Conservation (phyloP, 37 sponge, comb jelly and placozoan species). For the Sycon ciliatum region DNA sequence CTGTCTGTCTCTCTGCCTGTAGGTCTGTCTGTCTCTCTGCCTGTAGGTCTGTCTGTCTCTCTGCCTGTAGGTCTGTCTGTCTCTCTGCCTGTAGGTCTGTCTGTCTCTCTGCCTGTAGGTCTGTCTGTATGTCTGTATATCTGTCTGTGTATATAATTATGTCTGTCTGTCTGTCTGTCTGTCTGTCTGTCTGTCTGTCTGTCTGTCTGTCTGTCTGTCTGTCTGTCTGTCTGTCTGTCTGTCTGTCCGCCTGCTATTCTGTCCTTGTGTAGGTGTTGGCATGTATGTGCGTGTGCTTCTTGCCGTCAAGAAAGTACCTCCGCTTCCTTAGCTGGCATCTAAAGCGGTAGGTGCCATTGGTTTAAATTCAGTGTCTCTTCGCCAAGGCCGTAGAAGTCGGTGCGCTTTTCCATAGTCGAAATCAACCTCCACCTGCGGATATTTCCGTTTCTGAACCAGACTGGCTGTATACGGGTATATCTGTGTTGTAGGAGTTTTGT, state of each 20-base stretch:
- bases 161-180: not conserved
- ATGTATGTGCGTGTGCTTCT: slow-evolving; percentile 70
- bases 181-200: not conserved
- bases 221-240: not conserved
- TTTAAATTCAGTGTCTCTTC: no score
- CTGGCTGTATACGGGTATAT: no score
- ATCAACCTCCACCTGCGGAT: no score
- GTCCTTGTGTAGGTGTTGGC: slow-evolving; percentile 44
- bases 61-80: no score
- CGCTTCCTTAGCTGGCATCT: slow-evolving; percentile 71
- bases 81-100: not conserved
- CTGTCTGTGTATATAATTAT: not conserved
- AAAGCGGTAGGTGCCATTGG: slow-evolving; percentile 40
- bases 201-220: not conserved
- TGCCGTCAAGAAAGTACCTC: slow-evolving; percentile 72
- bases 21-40: no score
- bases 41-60: no score
- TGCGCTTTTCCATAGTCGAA: no score
- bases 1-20: no score
- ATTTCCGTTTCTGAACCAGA: no score
- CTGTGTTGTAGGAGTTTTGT: no score
- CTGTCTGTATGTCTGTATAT: not conserved
- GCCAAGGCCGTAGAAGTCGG: no score
- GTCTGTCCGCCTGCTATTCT: not conserved
- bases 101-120: not conserved